These are phyloP conservation scores for Drosophila sproati DNA, from an alignment of 1,140 invertebrate genomes.

Conservation along the genomic window DNA sequence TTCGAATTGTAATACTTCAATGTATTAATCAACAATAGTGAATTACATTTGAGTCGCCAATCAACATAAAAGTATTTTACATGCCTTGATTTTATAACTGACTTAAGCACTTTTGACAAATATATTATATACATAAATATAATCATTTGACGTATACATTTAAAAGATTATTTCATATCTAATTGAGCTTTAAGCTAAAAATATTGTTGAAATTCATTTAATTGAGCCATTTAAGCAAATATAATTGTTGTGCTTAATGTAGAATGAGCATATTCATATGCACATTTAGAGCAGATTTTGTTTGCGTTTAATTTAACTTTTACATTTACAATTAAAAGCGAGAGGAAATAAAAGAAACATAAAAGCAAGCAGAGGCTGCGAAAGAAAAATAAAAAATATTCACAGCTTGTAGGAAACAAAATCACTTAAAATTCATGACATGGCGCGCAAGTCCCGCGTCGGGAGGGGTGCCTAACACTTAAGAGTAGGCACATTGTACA, in stretches of 20 bases:
- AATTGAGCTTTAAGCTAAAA: not conserved
- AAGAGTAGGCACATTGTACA: slow-evolving; percentile 58
- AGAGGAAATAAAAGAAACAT: slow-evolving; percentile 52
- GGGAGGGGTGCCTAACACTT: slow-evolving; percentile 57
- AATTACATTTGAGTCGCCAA: no score
- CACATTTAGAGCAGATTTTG: not conserved
- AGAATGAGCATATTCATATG: not conserved
- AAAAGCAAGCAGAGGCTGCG: slow-evolving; percentile 32
- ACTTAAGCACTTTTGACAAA: no score
- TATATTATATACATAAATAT: no score
- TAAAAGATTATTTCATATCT: not conserved
- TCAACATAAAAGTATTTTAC: no score
- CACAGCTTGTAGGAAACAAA: slow-evolving; percentile 31
- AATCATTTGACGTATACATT: not conserved
- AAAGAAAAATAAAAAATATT: slow-evolving; percentile 39
- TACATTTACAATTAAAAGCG: slow-evolving; percentile 34
- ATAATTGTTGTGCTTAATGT: not conserved
- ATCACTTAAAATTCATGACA: slow-evolving; percentile 78
- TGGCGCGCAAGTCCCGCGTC: slow-evolving; percentile 52
- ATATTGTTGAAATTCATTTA: not conserved
- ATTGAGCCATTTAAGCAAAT: not conserved
- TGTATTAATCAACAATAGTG: no score
- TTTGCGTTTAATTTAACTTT: slow-evolving; percentile 14
- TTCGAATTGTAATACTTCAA: no score
- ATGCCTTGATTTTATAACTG: no score